Conservation (phyloP, 2,888 invertebrate species). For the Vannuccia rotundouncinata region DNA sequence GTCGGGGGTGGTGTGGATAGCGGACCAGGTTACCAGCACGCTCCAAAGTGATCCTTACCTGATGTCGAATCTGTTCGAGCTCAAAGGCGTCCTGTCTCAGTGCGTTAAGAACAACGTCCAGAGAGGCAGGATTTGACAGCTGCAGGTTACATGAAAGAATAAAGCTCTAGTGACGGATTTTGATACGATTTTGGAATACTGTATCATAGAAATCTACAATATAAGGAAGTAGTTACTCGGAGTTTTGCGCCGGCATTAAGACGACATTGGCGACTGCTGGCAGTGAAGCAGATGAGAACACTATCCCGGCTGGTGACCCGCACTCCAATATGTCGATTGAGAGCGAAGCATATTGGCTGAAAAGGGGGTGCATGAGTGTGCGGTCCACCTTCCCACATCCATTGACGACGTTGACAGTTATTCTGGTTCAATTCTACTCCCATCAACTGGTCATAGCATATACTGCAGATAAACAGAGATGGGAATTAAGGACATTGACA, state of each 20-base stretch:
- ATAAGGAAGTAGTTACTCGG: too few relatives aligned
- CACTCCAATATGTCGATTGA: constrained; percentile 47
- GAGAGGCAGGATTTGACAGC: too few relatives aligned
- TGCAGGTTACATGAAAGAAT: too few relatives aligned
- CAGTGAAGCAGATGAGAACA: constrained; percentile 49
- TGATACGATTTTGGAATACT: too few relatives aligned
- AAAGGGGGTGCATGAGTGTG: constrained; percentile 55
- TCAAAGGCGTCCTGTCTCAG: too few relatives aligned
- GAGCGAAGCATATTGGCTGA: constrained; percentile 52
- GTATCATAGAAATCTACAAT: too few relatives aligned
- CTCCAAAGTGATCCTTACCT: not conserved
- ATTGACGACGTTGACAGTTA: constrained; percentile 47
- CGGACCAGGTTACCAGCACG: not conserved
- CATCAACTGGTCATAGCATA: constrained; percentile 49
- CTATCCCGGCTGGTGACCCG: constrained; percentile 51
- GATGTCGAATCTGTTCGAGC: too few relatives aligned
- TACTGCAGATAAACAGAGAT: too few relatives aligned
- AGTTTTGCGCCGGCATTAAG: constrained; percentile 52
- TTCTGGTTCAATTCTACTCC: constrained; percentile 50
- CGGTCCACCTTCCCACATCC: constrained; percentile 46
- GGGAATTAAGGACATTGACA: too few relatives aligned
- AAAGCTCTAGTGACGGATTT: too few relatives aligned
- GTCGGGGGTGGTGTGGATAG: constrained; percentile 10
- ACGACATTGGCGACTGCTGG: constrained; percentile 46
- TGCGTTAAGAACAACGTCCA: too few relatives aligned